Conservation (phyloP, 2,797 vertebrate genomes). For the Crocodylus rhombifer region DNA sequence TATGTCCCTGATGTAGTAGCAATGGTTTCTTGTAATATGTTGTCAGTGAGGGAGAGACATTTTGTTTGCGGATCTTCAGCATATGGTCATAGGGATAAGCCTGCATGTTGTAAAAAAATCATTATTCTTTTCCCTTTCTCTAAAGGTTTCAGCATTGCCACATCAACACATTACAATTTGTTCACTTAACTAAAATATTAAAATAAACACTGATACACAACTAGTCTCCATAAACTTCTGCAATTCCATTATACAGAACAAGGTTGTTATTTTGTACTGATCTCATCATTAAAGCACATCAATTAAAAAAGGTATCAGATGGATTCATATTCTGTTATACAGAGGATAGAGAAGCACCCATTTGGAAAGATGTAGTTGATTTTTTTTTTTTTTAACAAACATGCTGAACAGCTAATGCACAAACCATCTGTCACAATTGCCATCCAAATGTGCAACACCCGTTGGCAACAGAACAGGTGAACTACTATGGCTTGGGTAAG, state of each 20-base stretch:
- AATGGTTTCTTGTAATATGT: constrained; percentile 89
- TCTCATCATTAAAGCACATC: background rate
- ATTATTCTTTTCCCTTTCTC: background rate
- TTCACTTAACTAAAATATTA: background rate
- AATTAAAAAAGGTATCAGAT: background rate
- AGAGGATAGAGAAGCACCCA: too few species aligned
- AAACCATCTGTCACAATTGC: background rate
- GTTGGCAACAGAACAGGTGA: too few species aligned
- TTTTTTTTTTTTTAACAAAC: fast-evolving
- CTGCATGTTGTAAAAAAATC: constrained; percentile 52
- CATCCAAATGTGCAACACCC: background rate
- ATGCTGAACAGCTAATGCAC: background rate
- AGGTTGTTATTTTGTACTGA: background rate
- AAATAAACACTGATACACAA: background rate
- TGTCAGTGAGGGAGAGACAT: constrained; percentile 81
- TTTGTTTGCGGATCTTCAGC: constrained; percentile 83
- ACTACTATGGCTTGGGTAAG: too few species aligned
- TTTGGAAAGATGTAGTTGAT: background rate
- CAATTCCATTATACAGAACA: background rate
- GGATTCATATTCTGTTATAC: too few species aligned
- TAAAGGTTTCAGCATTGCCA: background rate
- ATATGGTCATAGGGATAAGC: constrained; percentile 84
- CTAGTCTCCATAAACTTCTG: background rate
- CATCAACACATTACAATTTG: background rate
- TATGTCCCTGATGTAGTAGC: constrained; percentile 91